Evolutionary conservation across 92 coral and sea anemone species (phyloP), one percentile per base, ranked within the genome.

Genomic region (Phymanthus crucifer): DNA sequence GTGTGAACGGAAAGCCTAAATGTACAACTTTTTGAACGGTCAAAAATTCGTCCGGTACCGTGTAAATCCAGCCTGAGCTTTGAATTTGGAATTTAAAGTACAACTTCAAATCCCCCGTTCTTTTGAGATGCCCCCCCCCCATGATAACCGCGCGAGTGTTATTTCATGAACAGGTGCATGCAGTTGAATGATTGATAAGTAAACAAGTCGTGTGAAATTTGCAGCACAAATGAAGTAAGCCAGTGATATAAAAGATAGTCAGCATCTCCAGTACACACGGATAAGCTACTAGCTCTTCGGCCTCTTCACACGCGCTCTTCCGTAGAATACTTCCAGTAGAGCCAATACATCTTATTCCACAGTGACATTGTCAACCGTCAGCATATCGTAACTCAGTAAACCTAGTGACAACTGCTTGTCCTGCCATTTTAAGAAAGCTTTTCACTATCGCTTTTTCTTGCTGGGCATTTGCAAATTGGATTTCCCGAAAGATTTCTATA

Each of bases 181-280:
- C 14, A 11, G 26, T 61, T 10, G 34, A 27, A 61, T 24, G 68
- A 61, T 29, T 13, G 34, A 61, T 61, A 24, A 61, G 34, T 61
- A 61, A 61, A 61, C 23, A 61, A 61, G 29, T 61, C 35, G 68
- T 61, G 34, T 54, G 64, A 54, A 54, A 54, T 54, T 54, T 54
- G 27, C 35, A 34, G 29, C 32, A n/a, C 68, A 61, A 61, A 61
- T 29, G 68, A 61, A 61, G 68, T 61, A 34, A 9, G 68, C 34
- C 68, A 61, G 68, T 61, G 68, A 61, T 61, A 29, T 61, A 24
- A 61, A 61, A 24, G 68, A 61, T 29, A 61, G 68, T 61, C 2
- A 18, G 29, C 34, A 33, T 61, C 68, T 61, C 13, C 68, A 61
- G 34, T n/a, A 34, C 29, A 34, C n/a, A n/a, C n/a, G 34, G 11